Evolutionary conservation across 2,113 vertebrate species (phyloP), one percentile per base, ranked within the genome.

Genomic region (Calyptomena viridis): DNA sequence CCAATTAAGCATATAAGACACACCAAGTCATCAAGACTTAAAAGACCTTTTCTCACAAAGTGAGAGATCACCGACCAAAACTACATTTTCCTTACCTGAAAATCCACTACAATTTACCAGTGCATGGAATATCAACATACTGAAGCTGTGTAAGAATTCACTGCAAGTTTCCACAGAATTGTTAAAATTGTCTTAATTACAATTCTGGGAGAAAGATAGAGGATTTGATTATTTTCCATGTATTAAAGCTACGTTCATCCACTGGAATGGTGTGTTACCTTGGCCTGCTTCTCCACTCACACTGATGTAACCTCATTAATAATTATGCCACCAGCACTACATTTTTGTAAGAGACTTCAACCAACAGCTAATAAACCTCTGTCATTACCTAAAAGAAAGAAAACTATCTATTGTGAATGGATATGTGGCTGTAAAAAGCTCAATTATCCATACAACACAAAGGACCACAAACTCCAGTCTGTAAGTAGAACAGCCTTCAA

Each of bases 401-500:
- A 94, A 96, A 94, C 88, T 89, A 84, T 55, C 53, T 71, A 84
- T 78, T 83, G 59, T 63, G 62, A 93, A 89, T 21, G 39, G 73
- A 73, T 87, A 91, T 9, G 9, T n/a, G 55, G 47, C 75, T 90
- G 60, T 33, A 91, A 87, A 95, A 79, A 72, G 66, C 87, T 68
- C 90, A 92, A 87, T 97, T 97, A 80, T 93, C 59, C 39, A 37
- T 25, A 53, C 80, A 90, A 71, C 56, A 96, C 81, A 95, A 84
- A 94, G 39, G 72, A 77, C 49, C 50, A 73, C 74, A 24, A 74
- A 84, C 59, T 75, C 67, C 24, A 4, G 66, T 63, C 84, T 91
- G 40, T 60, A 87, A 95, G 73, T 78, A 92, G 67, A 95, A 90
- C 37, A 33, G 85, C 47, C 82, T 92, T 95, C 13, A 3, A 90